These are phyloP conservation scores for Poecilia gillii DNA, from an alignment of 2,797 vertebrate genomes.

Conservation along the genomic window DNA sequence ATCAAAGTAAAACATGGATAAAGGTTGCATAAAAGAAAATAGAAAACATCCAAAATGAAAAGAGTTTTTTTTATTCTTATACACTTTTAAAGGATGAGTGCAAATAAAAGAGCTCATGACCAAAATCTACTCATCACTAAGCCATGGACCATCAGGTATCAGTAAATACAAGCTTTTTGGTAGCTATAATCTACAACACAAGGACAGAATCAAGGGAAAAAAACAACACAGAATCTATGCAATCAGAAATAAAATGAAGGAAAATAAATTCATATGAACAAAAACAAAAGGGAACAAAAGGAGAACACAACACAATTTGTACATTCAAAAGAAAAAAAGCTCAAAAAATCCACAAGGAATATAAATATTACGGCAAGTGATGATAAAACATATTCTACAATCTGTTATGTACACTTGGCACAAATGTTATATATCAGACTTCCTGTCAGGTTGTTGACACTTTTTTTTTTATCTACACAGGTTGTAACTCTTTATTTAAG, in stretches of 20 bases:
- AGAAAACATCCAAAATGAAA: constrained; percentile 85
- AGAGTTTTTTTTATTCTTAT: constrained; percentile 82
- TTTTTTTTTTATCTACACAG: constrained; percentile 60
- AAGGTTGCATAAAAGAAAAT: constrained; percentile 77
- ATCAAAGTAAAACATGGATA: constrained; percentile 77
- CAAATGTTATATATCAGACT: constrained; percentile 70
- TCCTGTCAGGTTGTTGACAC: constrained; percentile 60
- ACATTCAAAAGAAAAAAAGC: constrained; percentile 77
- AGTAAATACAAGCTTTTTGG: constrained; percentile 83
- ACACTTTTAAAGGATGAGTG: constrained; percentile 85
- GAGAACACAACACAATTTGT: constrained; percentile 73
- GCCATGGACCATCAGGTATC: constrained; percentile 84
- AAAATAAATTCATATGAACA: constrained; percentile 60
- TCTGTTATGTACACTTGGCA: constrained; percentile 81
- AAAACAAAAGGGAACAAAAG: constrained; percentile 59
- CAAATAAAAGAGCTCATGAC: constrained; percentile 83
- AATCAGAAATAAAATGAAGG: constrained; percentile 67
- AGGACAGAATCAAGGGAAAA: constrained; percentile 72
- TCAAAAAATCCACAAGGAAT: constrained; percentile 71
- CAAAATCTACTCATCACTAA: constrained; percentile 81
- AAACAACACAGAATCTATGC: constrained; percentile 74
- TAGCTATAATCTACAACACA: constrained; percentile 81
- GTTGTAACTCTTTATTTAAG: constrained; percentile 39
- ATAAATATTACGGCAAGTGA: constrained; percentile 75
- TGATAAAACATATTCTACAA: constrained; percentile 75